Percentiles rank a stretch among this genome's conserved stretches.
Conservation (phyloP, 2,888 invertebrate genomes). For the Acronicta leporina region DNA sequence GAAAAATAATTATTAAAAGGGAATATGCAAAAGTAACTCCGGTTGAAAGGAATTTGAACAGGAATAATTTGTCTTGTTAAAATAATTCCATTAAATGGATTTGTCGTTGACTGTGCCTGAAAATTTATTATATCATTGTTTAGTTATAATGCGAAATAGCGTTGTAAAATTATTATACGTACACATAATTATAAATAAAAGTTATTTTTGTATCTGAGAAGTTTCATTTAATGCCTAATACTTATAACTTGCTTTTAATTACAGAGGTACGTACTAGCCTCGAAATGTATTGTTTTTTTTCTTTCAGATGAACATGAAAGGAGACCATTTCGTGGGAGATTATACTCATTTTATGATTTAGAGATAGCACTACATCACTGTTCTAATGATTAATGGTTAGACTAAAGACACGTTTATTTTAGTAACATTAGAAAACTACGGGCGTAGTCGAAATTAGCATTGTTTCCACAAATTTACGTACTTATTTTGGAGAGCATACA, state of each 20-base stretch:
- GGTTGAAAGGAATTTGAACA: too few relatives aligned
- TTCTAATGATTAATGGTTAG: slow-evolving; percentile 74
- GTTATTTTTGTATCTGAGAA: neutral
- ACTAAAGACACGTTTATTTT: neutral
- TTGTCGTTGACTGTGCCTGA: neutral
- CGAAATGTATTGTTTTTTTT: slow-evolving; percentile 31
- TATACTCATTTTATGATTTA: slow-evolving; percentile 81
- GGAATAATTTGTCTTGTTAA: too few relatives aligned
- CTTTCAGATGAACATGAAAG: slow-evolving; percentile 59
- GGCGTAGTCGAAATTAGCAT: too few relatives aligned
- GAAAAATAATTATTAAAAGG: too few relatives aligned
- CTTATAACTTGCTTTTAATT: neutral
- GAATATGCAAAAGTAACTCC: too few relatives aligned
- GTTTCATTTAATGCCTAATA: neutral
- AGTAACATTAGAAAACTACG: too few relatives aligned
- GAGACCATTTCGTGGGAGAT: slow-evolving; percentile 53
- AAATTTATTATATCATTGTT: neutral
- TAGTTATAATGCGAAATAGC: neutral
- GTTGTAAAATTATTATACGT: slow-evolving; percentile 1
- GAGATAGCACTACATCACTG: slow-evolving; percentile 81
- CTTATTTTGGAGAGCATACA: too few relatives aligned
- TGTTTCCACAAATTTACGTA: too few relatives aligned
- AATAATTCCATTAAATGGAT: too few relatives aligned
- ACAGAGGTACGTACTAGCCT: neutral
- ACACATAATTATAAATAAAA: neutral